Conservation (phyloP, 2,113 vertebrate species). For the Rhombomys opimus region DNA sequence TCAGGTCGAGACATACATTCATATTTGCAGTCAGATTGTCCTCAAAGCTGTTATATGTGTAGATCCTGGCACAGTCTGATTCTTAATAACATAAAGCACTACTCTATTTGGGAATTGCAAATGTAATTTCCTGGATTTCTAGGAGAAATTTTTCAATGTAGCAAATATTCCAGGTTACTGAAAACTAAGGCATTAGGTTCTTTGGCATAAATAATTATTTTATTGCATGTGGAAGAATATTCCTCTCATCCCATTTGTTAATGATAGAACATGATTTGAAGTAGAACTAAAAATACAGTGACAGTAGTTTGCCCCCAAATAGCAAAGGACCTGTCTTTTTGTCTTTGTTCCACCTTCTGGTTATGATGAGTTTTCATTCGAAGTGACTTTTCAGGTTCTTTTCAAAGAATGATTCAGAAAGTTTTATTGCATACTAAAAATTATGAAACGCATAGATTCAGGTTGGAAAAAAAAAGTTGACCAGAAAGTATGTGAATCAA, state of each 20-base stretch:
- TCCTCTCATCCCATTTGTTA: not conserved
- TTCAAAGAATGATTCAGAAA: not conserved
- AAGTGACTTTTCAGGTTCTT: not conserved
- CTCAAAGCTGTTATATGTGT: slow-evolving; percentile 15
- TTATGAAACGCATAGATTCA: not conserved
- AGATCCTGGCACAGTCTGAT: slow-evolving; percentile 11
- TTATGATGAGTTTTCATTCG: not conserved
- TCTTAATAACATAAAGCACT: slow-evolving; percentile 15
- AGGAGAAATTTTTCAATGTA: not conserved
- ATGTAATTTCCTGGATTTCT: slow-evolving; percentile 32
- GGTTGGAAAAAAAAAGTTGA: not conserved
- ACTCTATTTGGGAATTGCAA: slow-evolving; percentile 1
- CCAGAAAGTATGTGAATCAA: not conserved
- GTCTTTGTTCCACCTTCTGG: not conserved
- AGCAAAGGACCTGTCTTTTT: not conserved
- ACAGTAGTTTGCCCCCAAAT: not conserved
- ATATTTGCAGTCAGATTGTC: slow-evolving; percentile 25
- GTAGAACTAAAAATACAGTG: not conserved
- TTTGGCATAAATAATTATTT: slow-evolving; percentile 3
- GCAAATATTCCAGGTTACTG: not conserved
- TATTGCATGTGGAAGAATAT: not conserved
- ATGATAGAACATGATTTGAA: not conserved
- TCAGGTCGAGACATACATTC: slow-evolving; percentile 47
- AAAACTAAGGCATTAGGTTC: slow-evolving; percentile 34
- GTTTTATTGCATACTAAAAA: not conserved